These are phyloP conservation scores for Dasypogon diadema DNA, from an alignment of 2,888 invertebrate species.

Conservation along the genomic window DNA sequence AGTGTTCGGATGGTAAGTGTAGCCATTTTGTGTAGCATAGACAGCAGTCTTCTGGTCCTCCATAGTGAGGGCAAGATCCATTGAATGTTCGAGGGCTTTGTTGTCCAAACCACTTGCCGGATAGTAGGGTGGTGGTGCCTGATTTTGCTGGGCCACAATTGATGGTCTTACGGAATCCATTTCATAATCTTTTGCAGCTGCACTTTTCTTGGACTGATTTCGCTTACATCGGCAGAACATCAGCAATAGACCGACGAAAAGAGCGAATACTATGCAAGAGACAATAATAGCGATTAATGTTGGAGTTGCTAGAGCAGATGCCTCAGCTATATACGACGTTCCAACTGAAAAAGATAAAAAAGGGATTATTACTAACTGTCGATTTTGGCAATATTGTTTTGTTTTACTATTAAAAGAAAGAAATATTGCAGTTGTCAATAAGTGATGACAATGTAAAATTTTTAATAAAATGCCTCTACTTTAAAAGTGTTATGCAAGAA, in stretches of 20 bases:
- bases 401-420: too few relatives aligned
- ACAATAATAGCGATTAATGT: slow-evolving; percentile 84
- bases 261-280: slow-evolving; percentile 82
- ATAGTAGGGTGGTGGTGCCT: slow-evolving; percentile 90
- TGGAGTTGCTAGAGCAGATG: slow-evolving; percentile 81
- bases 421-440: too few relatives aligned
- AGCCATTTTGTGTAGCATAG: slow-evolving; percentile 86
- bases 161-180: slow-evolving; percentile 89
- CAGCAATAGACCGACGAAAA: slow-evolving; percentile 80
- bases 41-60: slow-evolving; percentile 89
- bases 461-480: too few relatives aligned
- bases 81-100: slow-evolving; percentile 89
- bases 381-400: too few relatives aligned
- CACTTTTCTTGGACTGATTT: slow-evolving; percentile 84
- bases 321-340: slow-evolving; percentile 83
- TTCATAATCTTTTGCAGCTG: slow-evolving; percentile 88
- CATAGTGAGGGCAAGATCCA: slow-evolving; percentile 85
- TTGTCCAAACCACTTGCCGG: slow-evolving; percentile 91
- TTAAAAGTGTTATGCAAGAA: too few relatives aligned
- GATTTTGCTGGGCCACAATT: slow-evolving; percentile 87
- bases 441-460: too few relatives aligned
- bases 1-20: slow-evolving; percentile 84
- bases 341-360: slow-evolving; percentile 78
- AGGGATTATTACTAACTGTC: too few relatives aligned
- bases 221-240: slow-evolving; percentile 89